Base-by-base conservation (phyloP, 2,797 vertebrate species). In the Neosilurus hyrtlii region DNA sequence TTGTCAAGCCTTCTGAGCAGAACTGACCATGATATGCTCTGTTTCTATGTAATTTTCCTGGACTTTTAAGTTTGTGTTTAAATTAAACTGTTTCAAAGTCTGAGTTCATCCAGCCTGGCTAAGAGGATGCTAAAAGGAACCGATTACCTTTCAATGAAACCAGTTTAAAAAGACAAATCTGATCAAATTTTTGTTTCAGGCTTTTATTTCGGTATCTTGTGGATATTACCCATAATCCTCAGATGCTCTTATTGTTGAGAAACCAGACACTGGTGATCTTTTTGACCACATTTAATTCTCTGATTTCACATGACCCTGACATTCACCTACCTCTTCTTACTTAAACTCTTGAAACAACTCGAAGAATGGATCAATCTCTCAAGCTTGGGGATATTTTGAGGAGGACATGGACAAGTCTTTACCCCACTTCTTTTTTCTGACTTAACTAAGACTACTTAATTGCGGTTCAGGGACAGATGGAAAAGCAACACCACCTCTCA, bases 1-100 rank as follows among this genome's bases (percentile, higher is more conserved):
- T 87, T 85, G 59, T 86, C 77, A 84, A 87, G 86, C 63, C 77
- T 81, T 67, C 72, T 83, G 71, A 86, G 61, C 57, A 73, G 80
- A 82, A 70, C 26, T 15, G 30, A 71, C 54, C 66, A 66, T 68
- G 37, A 71, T 71, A 49, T 76, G n/a, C n/a, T 54, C 22, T 71
- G 12, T 73, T 66, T 43, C 18, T 20, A 1, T 43, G 65, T 82
- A 3, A 54, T 72, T 67, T 68, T n/a, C 14, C 4, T 35, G 10
- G 30, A 43, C 15, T 20, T 12, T 67, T 2, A 74, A 20, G 15
- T 30, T 51, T 63, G 4, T 24, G 18, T 3, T 59, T 54, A 26
- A 72, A 54, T 83, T 72, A 8, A 15, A 43, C 81, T 43, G 75
- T 49, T 71, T 54, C 18, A 63, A 65, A 72, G n/a, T 56, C n/a